Base-by-base conservation (phyloP, 1,140 invertebrate species). In the Procambarus clarkii region DNA sequence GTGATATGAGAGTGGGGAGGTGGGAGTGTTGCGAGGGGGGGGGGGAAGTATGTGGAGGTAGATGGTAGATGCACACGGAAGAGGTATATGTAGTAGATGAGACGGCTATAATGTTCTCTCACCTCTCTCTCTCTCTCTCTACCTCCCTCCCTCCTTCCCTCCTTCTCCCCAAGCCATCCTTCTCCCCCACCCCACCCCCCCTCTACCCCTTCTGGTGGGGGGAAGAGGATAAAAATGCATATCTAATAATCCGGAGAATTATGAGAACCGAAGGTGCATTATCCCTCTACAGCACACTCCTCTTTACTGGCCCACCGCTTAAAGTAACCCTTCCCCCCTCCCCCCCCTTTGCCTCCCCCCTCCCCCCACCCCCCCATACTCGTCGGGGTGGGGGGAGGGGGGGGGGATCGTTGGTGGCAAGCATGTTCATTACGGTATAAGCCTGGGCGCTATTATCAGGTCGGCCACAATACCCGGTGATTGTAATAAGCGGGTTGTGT, bases 401-500 rank as follows among this genome's bases (percentile, higher is more conserved):
- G 50, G 11, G 50, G 0, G 50, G 13, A 3, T 54, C 8, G 13
- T 9, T 8, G 50, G 8, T 54, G 50, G 50, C 5, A 54, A 9
- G 8, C 50, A 8, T 54, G 50, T 1, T 54, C 50, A 13, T 54
- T 13, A 54, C 50, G 50, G 50, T 54, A 21, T 74, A 34, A 74
- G 34, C n/a, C 24, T 24, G 69, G 64, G 69, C 34, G 24, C 80
- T 60, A 58, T 58, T 58, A 82, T 82, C 80, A n/a, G 50, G 80
- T 15, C 7, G n/a, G 69, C 8, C 34, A 82, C 80, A 82, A 82
- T 82, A 82, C 50, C 50, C 80, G 80, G 54, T 82, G 54, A 82
- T 82, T 82, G 80, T 82, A 82, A 82, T 82, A 82, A 60, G 50
- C 54, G 80, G 80, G 80, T 82, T 82, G 50, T 82, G 21, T 24